Conservation (phyloP, 1,140 invertebrate genomes). For the Drosophila neocordata region DNA sequence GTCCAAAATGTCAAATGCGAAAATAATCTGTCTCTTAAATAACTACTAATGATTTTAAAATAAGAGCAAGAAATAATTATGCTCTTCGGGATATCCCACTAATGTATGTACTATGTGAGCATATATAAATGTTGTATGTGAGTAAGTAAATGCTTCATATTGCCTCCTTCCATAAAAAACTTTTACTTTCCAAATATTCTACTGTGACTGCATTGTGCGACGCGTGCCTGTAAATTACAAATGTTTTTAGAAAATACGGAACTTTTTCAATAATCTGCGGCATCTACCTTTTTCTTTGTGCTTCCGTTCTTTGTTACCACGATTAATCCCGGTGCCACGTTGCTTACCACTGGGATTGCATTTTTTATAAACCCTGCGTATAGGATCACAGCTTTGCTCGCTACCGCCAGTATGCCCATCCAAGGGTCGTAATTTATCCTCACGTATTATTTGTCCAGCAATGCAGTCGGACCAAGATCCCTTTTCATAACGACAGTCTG, state of each 20-base stretch:
- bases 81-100: not conserved
- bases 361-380: slow-evolving; percentile 84
- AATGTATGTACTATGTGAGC: not conserved
- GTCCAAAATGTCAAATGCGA: slow-evolving; percentile 2
- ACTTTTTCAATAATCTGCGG: not conserved
- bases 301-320: slow-evolving; percentile 68
- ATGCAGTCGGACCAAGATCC: slow-evolving; percentile 92
- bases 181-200: slow-evolving; percentile 36
- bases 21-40: slow-evolving; percentile 1
- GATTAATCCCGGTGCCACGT: slow-evolving; percentile 12
- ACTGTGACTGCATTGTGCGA: slow-evolving; percentile 22
- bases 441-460: slow-evolving; percentile 86
- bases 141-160: not conserved
- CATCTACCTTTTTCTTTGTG: slow-evolving; percentile 75
- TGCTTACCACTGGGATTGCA: slow-evolving; percentile 84
- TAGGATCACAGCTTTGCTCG: slow-evolving; percentile 85
- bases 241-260: not conserved
- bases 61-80: not conserved
- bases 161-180: not conserved
- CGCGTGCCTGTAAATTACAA: slow-evolving; percentile 36
- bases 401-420: slow-evolving; percentile 83
- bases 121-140: not conserved
- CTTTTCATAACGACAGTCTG: slow-evolving; percentile 90
- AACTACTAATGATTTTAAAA: slow-evolving; percentile 1
- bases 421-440: slow-evolving; percentile 87